Evolutionary conservation across 2,797 vertebrate genomes (phyloP).

Genomic region (Danio choprae): DNA sequence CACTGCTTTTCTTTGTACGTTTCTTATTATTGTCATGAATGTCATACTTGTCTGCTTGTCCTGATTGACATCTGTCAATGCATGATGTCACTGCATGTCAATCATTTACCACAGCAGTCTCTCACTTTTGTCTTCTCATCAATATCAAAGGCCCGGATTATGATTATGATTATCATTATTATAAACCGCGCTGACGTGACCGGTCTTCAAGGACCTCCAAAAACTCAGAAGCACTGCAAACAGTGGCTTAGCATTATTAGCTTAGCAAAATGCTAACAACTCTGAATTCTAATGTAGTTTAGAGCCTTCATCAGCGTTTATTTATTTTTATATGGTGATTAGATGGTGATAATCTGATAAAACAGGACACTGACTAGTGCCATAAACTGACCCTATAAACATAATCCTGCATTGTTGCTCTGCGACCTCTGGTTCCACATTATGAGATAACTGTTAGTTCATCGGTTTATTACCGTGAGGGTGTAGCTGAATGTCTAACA

Average conservation of each 20-base stretch:
- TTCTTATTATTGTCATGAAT: background rate
- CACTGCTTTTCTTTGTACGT: background rate
- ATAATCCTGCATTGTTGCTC: background rate
- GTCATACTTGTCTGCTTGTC: background rate
- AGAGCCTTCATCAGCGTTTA: background rate
- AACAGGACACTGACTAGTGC: background rate
- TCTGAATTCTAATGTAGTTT: background rate
- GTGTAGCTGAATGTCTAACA: conserved; percentile 52
- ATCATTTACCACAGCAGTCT: background rate
- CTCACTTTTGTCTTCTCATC: background rate
- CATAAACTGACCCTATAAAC: conserved; percentile 45
- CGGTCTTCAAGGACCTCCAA: background rate
- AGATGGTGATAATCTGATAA: conserved; percentile 15
- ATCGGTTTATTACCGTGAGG: conserved; percentile 30
- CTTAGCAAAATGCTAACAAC: background rate
- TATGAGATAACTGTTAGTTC: conserved; percentile 35
- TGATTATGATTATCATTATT: background rate
- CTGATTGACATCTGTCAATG: background rate
- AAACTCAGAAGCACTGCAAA: background rate
- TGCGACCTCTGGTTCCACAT: conserved; percentile 34
- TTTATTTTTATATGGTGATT: conserved; percentile 15
- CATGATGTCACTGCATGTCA: background rate
- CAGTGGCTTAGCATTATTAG: background rate
- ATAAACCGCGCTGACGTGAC: background rate
- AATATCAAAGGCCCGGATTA: background rate